phyloP scores from a whole-genome alignment of 2,113 vertebrate genomes.

The Edolisoma coerulescens region DNA sequence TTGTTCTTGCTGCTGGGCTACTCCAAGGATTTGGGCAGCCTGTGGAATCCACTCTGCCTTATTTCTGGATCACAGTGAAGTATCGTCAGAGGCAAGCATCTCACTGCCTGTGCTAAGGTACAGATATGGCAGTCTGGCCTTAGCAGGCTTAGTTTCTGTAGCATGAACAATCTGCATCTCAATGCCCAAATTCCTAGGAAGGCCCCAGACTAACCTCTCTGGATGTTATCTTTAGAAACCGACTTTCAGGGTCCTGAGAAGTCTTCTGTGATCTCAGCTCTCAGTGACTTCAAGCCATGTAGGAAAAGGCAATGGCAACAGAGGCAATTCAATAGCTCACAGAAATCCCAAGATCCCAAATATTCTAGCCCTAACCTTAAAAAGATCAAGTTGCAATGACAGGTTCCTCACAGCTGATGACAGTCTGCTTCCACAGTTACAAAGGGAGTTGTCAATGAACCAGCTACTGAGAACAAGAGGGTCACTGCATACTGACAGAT shows the following conservation, averaged over 20 bases:
- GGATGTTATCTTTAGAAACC: neutral
- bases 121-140: neutral
- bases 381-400: constrained; percentile 6
- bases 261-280: neutral
- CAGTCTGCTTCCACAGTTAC: neutral
- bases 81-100: neutral
- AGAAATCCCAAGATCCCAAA: neutral
- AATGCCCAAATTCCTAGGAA: neutral
- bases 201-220: neutral
- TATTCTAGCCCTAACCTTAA: neutral
- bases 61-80: neutral
- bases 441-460: neutral
- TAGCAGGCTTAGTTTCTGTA: neutral
- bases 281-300: neutral
- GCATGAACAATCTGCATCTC: neutral
- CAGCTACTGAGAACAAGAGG: neutral
- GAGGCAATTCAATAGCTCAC: neutral
- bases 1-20: neutral
- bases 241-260: neutral
- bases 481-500: neutral
- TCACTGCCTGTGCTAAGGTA: neutral
- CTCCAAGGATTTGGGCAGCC: neutral
- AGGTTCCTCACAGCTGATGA: constrained; percentile 23
- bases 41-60: neutral
- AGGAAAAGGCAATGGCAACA: neutral